Evolutionary conservation across 2,888 invertebrate genomes (phyloP), one percentile per base, ranked within the genome.

Genomic region (Oxystoma pomonae): DNA sequence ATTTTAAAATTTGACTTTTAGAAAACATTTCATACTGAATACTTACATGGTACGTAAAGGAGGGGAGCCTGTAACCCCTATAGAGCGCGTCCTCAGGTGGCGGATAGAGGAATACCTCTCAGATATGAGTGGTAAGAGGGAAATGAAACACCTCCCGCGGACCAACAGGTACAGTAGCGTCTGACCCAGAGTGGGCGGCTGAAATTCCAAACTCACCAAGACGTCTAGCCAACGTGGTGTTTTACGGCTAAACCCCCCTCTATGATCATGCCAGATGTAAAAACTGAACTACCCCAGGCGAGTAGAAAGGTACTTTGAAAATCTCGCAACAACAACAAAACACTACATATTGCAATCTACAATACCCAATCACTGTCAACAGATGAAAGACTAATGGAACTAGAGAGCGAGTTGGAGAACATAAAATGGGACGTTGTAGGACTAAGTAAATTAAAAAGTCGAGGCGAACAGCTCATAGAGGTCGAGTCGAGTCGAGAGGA

Each of bases 191-290:
- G n/a, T n/a, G n/a, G n/a, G n/a, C n/a, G n/a, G n/a, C n/a, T n/a
- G n/a, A n/a, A n/a, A n/a, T n/a, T n/a, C n/a, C n/a, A n/a, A 50
- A 50, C 50, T 50, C 50, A 50, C 50, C 50, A 55, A 55, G 55
- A 55, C 55, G 55, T 16, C 55, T 55, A 55, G 55, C 55, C 55
- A 55, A 16, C 55, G 17, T 55, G 55, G 12, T 55, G 55, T 55
- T 55, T 16, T 55, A 55, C 17, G 55, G 55, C 55, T 55, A 55
- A 55, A 55, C 16, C 9, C 55, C 55, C 55, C n/a, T 16, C 17
- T 55, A 55, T 55, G 55, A 55, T 16, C 12, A 55, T 55, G 55
- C 55, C 55, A 55, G 55, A 16, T 55, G 17, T 55, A 55, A 17
- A 55, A 16, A 55, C 55, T 55, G 16, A 55, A 55, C 7, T 55